Base-by-base conservation (phyloP, 1,140 invertebrate species). In the Solenopsis invicta region DNA sequence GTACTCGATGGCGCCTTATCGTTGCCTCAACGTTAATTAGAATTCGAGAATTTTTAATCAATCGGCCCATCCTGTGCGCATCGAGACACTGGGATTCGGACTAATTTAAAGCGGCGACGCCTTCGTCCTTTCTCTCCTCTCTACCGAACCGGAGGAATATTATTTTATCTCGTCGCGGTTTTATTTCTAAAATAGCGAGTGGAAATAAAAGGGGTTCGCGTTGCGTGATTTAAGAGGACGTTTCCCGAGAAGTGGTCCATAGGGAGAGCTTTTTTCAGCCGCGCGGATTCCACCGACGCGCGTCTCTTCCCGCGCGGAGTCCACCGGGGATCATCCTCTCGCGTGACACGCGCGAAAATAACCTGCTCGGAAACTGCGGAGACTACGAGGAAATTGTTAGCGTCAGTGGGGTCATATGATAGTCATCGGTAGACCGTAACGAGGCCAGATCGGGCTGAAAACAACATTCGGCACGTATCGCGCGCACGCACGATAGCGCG, bases 301-400 rank as follows among this genome's bases (percentile, higher is more conserved):
- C 29, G 29, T 2, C 29, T 29, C 29, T 29, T 29, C 29, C 18
- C 10, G 6, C n/a, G 18, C 59, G n/a, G 24, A 48, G 34, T 45
- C 13, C 9, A 29, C 29, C 29, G 29, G 29, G 29, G 29, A 2
- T 0, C 1, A 29, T 29, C 29, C 18, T 18, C 4, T 48, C 21
- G 41, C 66, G 24, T 59, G 80, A 50, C 67, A 10, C 37, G 66
- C 50, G 52, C 45, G 18, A 74, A 82, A 82, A 82, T 82, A 82
- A 37, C 18, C 67, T 61, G 52, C 37, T 82, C 24, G 41, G 24
- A 74, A 74, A 80, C 76, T 37, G 12, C 45, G 8, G 29, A 50
- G 50, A 59, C 24, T 72, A 48, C 21, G 52, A 59, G 52, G 52
- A 82, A 82, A 72, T 48, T 13, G n/a, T 48, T 48, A 64, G 45